Evolutionary conservation across 2,113 vertebrate genomes (phyloP).

Genomic region (Lipotes vexillifer): DNA sequence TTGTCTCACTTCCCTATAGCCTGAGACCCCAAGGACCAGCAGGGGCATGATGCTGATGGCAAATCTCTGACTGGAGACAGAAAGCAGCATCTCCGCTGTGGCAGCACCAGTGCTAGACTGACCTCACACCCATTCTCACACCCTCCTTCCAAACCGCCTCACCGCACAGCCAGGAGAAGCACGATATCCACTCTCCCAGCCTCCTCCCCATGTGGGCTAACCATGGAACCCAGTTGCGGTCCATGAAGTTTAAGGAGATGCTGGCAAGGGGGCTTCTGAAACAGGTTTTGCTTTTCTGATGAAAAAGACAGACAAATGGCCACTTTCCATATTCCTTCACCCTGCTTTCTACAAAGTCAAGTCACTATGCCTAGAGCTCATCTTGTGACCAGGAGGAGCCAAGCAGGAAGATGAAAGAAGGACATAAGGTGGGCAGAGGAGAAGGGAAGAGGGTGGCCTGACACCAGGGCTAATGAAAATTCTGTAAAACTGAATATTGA

Average conservation of each 20-base stretch:
- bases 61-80: not conserved
- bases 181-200: not conserved
- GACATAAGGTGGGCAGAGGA: not conserved
- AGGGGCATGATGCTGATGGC: not conserved
- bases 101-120: not conserved
- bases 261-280: not conserved
- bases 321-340: not conserved
- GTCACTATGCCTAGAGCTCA: not conserved
- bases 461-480: too few species aligned
- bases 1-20: not conserved
- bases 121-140: not conserved
- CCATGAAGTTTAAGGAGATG: not conserved
- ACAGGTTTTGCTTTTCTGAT: not conserved
- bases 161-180: not conserved
- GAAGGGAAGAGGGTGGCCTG: not conserved
- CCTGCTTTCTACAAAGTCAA: not conserved
- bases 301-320: not conserved
- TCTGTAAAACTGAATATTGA: too few species aligned
- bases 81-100: too few species aligned
- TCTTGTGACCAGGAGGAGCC: not conserved
- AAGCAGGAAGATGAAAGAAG: not conserved
- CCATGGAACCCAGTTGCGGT: not conserved
- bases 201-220: too few species aligned
- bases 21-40: not conserved
- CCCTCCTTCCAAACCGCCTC: too few species aligned